Conservation (phyloP, 2,113 vertebrate genomes). For the Oncorhynchus nerka region DNA sequence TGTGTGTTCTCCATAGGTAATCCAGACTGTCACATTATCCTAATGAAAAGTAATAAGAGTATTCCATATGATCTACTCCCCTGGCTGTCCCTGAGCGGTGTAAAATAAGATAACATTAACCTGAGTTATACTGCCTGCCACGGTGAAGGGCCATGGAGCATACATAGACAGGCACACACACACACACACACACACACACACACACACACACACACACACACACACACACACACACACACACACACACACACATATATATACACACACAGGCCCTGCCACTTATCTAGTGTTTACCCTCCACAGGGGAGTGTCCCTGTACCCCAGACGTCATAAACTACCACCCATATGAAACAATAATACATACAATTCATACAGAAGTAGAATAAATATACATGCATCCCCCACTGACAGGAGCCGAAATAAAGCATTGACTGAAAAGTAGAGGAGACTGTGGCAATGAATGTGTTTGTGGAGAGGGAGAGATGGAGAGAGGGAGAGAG, state of each 20-base stretch:
- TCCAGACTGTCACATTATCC: slow-evolving; percentile 63
- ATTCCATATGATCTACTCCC: slow-evolving; percentile 62
- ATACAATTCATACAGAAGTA: slow-evolving; percentile 34
- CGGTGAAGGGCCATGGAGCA: slow-evolving; percentile 40
- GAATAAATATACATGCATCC: slow-evolving; percentile 32
- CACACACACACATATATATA: not conserved
- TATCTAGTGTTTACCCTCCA: slow-evolving; percentile 47
- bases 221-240: not conserved
- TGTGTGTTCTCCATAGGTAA: slow-evolving; percentile 27
- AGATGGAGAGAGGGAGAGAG: not conserved
- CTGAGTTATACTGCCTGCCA: slow-evolving; percentile 67
- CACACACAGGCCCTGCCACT: slow-evolving; percentile 34
- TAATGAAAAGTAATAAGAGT: slow-evolving; percentile 72
- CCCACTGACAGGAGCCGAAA: not conserved
- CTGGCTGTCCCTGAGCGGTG: slow-evolving; percentile 51
- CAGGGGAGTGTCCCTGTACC: slow-evolving; percentile 45
- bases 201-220: not conserved
- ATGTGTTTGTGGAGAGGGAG: not conserved
- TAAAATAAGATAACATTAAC: slow-evolving; percentile 72
- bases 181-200: not conserved
- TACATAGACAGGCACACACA: not conserved
- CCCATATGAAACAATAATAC: slow-evolving; percentile 52
- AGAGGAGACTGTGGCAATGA: not conserved
- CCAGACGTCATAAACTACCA: slow-evolving; percentile 46
- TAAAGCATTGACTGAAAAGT: not conserved